A percentile compares a stretch with the other conserved stretches of the same genome.
These are phyloP conservation scores for Chiroxiphia lanceolata DNA, from an alignment of 2,797 vertebrate genomes.

Conservation along the genomic window DNA sequence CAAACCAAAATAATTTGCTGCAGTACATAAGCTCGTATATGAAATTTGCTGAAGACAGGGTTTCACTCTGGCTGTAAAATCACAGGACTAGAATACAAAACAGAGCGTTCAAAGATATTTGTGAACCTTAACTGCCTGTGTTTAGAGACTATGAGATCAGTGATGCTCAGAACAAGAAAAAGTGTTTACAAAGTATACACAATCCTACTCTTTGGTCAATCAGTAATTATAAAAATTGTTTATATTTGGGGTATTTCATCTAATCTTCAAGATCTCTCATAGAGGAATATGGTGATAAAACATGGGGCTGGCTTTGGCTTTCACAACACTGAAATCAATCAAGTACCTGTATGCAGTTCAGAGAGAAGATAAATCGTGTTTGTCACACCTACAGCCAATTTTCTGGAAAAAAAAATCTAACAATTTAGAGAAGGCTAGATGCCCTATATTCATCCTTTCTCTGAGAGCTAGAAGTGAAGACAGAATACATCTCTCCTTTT, in stretches of 20 bases:
- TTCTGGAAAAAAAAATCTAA: neutral
- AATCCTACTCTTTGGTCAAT: neutral
- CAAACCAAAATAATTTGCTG: neutral
- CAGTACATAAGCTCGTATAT: neutral
- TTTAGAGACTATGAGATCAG: neutral
- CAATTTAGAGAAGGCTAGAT: neutral
- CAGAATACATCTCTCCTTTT: neutral
- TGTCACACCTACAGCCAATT: slow-evolving; percentile 31
- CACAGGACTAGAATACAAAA: slow-evolving; percentile 4
- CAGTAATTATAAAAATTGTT: neutral
- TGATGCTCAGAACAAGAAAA: neutral
- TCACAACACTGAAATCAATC: neutral
- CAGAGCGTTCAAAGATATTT: neutral
- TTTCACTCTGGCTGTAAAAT: neutral
- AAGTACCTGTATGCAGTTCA: neutral
- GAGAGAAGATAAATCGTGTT: neutral
- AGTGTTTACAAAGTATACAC: neutral
- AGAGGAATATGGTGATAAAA: neutral
- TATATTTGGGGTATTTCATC: neutral
- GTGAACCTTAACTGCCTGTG: neutral
- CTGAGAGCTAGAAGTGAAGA: neutral
- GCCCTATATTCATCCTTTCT: neutral
- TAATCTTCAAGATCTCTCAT: neutral
- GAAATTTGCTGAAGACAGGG: slow-evolving; percentile 21
- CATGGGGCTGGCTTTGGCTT: neutral